These are phyloP conservation scores for Bradynema listronoti DNA, from an alignment of 1,140 invertebrate genomes.

Conservation along the genomic window DNA sequence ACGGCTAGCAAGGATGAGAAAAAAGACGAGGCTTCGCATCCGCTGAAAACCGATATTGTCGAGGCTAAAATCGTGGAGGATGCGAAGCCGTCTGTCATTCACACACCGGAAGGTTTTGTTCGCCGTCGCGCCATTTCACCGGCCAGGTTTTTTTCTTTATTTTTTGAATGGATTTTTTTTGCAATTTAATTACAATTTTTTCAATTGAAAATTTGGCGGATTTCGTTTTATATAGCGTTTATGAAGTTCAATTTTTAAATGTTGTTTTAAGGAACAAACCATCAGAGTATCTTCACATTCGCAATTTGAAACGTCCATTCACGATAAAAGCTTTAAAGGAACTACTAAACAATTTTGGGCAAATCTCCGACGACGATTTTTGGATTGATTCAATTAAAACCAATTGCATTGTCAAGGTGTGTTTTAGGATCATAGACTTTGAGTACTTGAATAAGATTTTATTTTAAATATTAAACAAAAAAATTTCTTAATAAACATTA, in stretches of 20 bases:
- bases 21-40: no score
- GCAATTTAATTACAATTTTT: background rate
- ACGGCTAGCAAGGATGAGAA: no score
- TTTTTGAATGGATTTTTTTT: background rate
- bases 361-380: slow-evolving; percentile 28
- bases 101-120: slow-evolving; percentile 21
- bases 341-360: slow-evolving; percentile 34
- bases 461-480: no score
- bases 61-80: slow-evolving; percentile 7
- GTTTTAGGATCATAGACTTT: slow-evolving; percentile 1
- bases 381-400: slow-evolving; percentile 50
- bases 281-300: slow-evolving; percentile 32
- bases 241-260: background rate
- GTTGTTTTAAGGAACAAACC: slow-evolving; percentile 28
- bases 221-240: background rate
- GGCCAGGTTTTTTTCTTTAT: slow-evolving; percentile 11
- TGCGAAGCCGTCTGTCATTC: slow-evolving; percentile 6
- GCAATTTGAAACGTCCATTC: slow-evolving; percentile 43
- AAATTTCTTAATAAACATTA: no score
- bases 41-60: no score
- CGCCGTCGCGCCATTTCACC: slow-evolving; percentile 19
- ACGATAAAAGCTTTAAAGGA: slow-evolving; percentile 23
- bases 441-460: no score
- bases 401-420: slow-evolving; percentile 46
- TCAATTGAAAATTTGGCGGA: background rate